phyloP scores from a whole-genome alignment of 2,888 invertebrate genomes.

The Mimumesa dahlbomi region DNA sequence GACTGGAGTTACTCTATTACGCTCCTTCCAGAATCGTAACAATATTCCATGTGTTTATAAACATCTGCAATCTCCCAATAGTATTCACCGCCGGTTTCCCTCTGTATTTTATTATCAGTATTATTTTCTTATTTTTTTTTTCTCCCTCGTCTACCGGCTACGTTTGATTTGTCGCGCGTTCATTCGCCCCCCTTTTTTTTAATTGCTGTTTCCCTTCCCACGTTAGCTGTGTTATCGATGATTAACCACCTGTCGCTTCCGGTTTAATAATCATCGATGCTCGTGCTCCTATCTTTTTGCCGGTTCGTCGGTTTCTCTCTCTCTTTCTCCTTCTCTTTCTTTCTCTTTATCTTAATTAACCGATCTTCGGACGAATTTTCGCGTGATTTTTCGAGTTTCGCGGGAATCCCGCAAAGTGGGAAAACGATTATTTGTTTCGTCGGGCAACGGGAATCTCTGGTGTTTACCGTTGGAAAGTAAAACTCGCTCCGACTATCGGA shows the following conservation, averaged over 20 bases:
- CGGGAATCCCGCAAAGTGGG: no score
- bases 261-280: slow-evolving; percentile 2
- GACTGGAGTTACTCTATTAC: slow-evolving; percentile 48
- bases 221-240: background rate
- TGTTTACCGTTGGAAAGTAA: no score
- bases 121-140: background rate
- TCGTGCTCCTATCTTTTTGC: background rate
- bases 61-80: slow-evolving; percentile 69
- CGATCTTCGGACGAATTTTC: no score
- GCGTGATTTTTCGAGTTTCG: no score
- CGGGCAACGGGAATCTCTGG: no score
- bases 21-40: background rate
- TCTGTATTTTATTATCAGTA: background rate
- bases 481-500: no score
- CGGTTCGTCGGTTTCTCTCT: no score
- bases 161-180: background rate
- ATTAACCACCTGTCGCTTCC: slow-evolving; percentile 6
- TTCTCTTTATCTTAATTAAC: no score
- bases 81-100: slow-evolving; percentile 23
- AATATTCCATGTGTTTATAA: slow-evolving; percentile 63
- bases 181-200: slow-evolving; percentile 2
- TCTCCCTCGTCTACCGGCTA: no score
- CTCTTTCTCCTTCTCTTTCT: no score
- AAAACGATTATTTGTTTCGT: no score
- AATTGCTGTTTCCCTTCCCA: slow-evolving; percentile 7